Conservation (phyloP, 1,140 invertebrate genomes). For the Babylonia areolata region DNA sequence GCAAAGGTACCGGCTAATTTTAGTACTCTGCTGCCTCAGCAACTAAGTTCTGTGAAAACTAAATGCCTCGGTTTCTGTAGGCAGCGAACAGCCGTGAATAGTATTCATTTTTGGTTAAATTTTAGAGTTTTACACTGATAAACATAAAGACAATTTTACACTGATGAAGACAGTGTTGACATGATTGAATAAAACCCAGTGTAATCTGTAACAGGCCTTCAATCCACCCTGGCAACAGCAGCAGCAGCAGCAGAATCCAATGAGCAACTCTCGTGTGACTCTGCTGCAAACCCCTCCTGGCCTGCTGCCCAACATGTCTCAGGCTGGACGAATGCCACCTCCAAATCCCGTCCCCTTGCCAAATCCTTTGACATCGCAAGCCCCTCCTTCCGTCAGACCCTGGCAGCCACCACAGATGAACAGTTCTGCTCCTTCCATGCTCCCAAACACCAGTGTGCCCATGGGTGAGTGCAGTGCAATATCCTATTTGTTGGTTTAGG, state of each 20-base stretch:
- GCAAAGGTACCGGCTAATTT: no score
- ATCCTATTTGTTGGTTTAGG: no score
- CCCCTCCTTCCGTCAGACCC: constrained; percentile 53
- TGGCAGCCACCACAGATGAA: constrained; percentile 35
- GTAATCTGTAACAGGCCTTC: constrained; percentile 53
- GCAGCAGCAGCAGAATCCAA: constrained; percentile 39
- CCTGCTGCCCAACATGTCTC: constrained; percentile 37
- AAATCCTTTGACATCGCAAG: constrained; percentile 59
- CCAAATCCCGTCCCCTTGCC: constrained; percentile 34
- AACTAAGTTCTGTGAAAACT: no score
- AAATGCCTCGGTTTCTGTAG: no score
- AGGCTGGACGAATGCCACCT: constrained; percentile 21
- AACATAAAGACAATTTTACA: no score
- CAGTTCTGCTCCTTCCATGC: constrained; percentile 11
- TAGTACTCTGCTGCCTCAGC: no score
- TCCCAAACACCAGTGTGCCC: constrained; percentile 1
- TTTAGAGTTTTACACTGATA: no score
- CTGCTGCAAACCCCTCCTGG: constrained; percentile 19
- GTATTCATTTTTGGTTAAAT: no score
- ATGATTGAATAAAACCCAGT: no score
- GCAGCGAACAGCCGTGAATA: no score
- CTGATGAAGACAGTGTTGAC: no score
- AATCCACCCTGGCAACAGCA: constrained; percentile 63
- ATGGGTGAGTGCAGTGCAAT: constrained; percentile 46
- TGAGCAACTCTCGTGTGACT: constrained; percentile 32